Evolutionary conservation across 2,797 vertebrate genomes (phyloP).

Genomic region (Petrocephalus sullivani): DNA sequence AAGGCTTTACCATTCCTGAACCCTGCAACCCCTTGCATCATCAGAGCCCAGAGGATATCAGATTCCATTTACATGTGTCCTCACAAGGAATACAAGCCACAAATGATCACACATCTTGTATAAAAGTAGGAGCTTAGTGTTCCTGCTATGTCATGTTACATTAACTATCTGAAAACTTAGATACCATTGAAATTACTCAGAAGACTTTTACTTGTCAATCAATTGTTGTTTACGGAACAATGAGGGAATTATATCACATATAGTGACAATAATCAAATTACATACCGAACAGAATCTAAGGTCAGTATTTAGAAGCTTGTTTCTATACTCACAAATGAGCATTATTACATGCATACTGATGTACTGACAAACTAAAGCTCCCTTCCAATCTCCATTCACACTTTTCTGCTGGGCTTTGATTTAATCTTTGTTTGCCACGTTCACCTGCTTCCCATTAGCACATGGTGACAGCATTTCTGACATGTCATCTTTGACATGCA

Average conservation of each 20-base stretch:
- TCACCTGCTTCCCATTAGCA: not conserved
- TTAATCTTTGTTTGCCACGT: not conserved
- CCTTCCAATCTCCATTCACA: not conserved
- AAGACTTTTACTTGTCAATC: not conserved
- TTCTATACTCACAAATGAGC: not conserved
- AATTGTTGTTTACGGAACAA: not conserved
- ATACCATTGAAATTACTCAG: not conserved
- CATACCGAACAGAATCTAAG: not conserved
- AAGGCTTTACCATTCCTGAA: not conserved
- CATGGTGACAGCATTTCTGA: not conserved
- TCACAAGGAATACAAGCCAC: not conserved
- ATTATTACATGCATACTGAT: not conserved
- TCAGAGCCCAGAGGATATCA: not conserved
- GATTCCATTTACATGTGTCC: not conserved
- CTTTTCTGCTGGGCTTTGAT: not conserved
- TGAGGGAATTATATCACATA: not conserved
- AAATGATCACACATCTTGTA: not conserved
- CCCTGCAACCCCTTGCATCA: not conserved
- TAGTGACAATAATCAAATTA: not conserved
- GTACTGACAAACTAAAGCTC: not conserved
- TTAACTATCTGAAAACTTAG: not conserved
- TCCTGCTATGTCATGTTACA: not conserved
- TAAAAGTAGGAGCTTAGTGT: not conserved
- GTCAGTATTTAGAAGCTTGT: not conserved
- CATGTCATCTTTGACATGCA: not conserved